These are phyloP conservation scores for Zoanthus gigantus DNA, from an alignment of 92 coral and sea anemone genomes.

Conservation along the genomic window DNA sequence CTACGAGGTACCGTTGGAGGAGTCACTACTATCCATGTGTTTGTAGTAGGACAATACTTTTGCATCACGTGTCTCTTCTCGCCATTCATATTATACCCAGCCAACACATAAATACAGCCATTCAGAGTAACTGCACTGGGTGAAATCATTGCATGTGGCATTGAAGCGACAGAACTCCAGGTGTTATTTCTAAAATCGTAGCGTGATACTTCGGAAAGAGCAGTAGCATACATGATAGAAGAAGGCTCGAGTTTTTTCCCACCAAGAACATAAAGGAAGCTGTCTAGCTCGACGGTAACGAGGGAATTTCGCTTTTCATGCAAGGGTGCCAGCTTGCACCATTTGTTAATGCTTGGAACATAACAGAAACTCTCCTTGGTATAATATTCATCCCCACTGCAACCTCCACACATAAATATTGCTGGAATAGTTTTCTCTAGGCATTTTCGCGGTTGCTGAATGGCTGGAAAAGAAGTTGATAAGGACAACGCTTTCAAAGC, in stretches of 20 bases:
- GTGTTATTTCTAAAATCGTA: constrained; percentile 31
- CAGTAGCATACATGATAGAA: background rate
- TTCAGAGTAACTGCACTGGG: constrained; percentile 11
- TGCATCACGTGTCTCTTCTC: background rate
- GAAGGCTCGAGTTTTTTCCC: constrained; percentile 1
- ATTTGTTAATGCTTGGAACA: constrained; percentile 24
- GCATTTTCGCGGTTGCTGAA: constrained; percentile 14
- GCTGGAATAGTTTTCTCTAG: background rate
- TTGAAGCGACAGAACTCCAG: constrained; percentile 18
- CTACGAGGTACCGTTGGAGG: constrained; percentile 12
- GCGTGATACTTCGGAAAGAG: constrained; percentile 3
- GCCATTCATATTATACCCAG: background rate
- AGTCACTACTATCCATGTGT: constrained; percentile 14
- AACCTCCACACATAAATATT: constrained; percentile 33
- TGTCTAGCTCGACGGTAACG: constrained; percentile 14
- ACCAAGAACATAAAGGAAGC: constrained; percentile 29
- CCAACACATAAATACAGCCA: background rate
- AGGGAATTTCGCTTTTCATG: background rate
- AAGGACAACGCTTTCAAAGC: constrained; percentile 14
- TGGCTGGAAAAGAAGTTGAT: background rate
- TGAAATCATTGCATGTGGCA: background rate
- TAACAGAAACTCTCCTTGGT: constrained; percentile 1
- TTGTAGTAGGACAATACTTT: constrained; percentile 24
- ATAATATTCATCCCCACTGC: background rate
- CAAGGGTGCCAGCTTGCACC: constrained; percentile 5